These are phyloP conservation scores for Euwallacea similis DNA, from an alignment of 1,140 invertebrate genomes.

Conservation along the genomic window DNA sequence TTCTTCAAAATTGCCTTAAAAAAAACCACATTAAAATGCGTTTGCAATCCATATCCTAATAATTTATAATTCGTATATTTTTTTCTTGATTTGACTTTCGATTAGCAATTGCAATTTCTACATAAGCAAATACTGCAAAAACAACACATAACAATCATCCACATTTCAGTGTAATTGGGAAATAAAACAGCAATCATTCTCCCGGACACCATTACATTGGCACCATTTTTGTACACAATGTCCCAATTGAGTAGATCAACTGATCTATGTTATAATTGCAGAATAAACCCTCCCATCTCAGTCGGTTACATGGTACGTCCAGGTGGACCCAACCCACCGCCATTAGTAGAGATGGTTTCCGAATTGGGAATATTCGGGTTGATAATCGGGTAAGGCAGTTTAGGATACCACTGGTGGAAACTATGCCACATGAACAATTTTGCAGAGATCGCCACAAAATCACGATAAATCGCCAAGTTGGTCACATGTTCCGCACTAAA, in stretches of 20 bases:
- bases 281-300: slow-evolving; percentile 75
- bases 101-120: too few species aligned
- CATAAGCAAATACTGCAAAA: too few species aligned
- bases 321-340: slow-evolving; percentile 57
- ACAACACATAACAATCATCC: too few species aligned
- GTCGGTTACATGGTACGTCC: slow-evolving; percentile 84
- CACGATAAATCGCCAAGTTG: slow-evolving; percentile 74
- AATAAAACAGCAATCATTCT: too few species aligned
- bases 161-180: too few species aligned
- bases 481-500: slow-evolving; percentile 93
- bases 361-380: slow-evolving; percentile 96
- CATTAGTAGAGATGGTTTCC: slow-evolving; percentile 70
- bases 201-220: too few species aligned
- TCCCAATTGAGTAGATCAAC: too few species aligned
- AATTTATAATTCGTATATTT: too few species aligned
- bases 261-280: not conserved
- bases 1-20: not conserved
- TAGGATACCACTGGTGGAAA: too few species aligned
- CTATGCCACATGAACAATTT: slow-evolving; percentile 33
- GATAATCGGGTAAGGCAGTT: slow-evolving; percentile 73
- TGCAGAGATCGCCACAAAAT: slow-evolving; percentile 70
- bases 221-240: too few species aligned
- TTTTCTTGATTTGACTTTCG: too few species aligned
- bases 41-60: too few species aligned
- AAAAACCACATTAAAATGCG: not conserved